Conservation (phyloP, 2,113 vertebrate species). For the Colossoma macropomum region DNA sequence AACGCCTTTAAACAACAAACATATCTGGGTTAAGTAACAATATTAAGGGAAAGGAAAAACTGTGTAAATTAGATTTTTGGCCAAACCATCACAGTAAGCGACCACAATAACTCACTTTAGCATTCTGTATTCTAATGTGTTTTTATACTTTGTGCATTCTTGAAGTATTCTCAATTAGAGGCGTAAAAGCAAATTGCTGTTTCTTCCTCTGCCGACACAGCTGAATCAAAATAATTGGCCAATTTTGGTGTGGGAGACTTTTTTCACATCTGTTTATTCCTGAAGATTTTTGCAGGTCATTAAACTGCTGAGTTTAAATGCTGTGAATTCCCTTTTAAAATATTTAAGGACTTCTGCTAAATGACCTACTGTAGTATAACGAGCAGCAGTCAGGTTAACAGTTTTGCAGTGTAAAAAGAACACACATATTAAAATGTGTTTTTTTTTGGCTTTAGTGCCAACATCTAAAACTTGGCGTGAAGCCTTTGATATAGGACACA, state of each 20-base stretch:
- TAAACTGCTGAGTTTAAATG: conserved; percentile 14
- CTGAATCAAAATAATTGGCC: conserved; percentile 22
- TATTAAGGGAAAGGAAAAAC: no score
- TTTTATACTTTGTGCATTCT: not conserved
- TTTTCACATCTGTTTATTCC: not conserved
- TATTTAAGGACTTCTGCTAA: conserved; percentile 1
- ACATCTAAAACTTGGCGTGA: not conserved
- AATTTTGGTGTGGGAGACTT: not conserved
- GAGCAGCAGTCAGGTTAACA: not conserved
- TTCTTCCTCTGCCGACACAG: conserved; percentile 4
- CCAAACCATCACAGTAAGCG: no score
- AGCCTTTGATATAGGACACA: not conserved
- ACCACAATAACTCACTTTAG: no score
- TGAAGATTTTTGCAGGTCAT: conserved; percentile 6
- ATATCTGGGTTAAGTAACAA: no score
- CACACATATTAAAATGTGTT: not conserved
- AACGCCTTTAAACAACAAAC: no score
- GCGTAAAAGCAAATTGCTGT: not conserved
- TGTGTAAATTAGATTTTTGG: no score
- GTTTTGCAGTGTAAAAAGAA: conserved; percentile 3
- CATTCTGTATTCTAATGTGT: not conserved
- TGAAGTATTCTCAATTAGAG: not conserved
- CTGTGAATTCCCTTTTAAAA: conserved; percentile 14
- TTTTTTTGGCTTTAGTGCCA: not conserved
- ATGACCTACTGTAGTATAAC: conserved; percentile 11